Conservation (phyloP, 2,113 vertebrate genomes). For the Perca schrenkii region DNA sequence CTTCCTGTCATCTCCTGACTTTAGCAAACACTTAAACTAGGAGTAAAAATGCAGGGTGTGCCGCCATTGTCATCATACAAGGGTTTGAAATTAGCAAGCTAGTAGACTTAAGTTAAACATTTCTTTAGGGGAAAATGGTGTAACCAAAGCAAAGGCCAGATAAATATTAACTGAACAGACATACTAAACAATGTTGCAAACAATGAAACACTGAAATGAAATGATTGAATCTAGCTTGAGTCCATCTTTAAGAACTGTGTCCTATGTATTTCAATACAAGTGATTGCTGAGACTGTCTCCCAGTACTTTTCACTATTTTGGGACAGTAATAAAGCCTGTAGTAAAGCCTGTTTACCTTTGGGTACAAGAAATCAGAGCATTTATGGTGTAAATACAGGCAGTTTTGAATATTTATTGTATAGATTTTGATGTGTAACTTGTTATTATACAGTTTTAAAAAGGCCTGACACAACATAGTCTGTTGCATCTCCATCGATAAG, state of each 20-base stretch:
- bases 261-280: not conserved
- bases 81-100: not conserved
- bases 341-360: not conserved
- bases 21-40: not conserved
- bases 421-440: not conserved
- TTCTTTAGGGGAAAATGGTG: not conserved
- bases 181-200: not conserved
- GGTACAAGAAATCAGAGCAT: not conserved
- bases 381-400: not conserved
- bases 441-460: conserved; percentile 74
- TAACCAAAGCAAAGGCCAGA: not conserved
- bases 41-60: not conserved
- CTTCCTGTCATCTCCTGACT: not conserved
- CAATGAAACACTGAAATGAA: not conserved
- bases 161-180: not conserved
- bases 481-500: conserved; percentile 89
- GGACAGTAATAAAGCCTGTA: not conserved
- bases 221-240: not conserved
- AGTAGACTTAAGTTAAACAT: not conserved
- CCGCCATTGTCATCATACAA: not conserved
- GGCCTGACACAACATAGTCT: conserved; percentile 87
- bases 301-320: not conserved
- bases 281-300: not conserved
- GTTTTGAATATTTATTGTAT: conserved; percentile 4
- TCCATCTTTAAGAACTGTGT: conserved; percentile 5